Evolutionary conservation across 2,113 vertebrate genomes (phyloP).

Genomic region (Trogon melanurus): DNA sequence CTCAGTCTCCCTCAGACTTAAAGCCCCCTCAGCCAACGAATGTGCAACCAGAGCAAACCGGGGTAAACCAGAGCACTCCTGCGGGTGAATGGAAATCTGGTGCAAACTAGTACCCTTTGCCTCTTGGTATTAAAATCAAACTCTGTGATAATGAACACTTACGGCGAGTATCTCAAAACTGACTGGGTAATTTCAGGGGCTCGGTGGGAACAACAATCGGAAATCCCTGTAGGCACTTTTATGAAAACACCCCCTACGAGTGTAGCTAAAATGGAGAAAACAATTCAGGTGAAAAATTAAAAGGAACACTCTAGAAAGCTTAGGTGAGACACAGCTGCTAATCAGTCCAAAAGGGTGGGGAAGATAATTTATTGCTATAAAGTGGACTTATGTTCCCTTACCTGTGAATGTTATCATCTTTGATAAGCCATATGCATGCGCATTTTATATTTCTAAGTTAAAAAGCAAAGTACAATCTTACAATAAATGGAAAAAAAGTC

Average conservation of each 20-base stretch:
- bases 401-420: constrained; percentile 75
- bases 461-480: constrained; percentile 62
- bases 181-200: neutral
- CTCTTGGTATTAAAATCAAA: constrained; percentile 3
- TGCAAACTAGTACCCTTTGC: neutral
- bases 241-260: neutral
- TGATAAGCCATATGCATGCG: constrained; percentile 72
- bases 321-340: constrained; percentile 15
- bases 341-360: constrained; percentile 75
- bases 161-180: neutral
- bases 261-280: constrained; percentile 29
- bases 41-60: neutral
- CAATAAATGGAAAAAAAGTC: constrained; percentile 12
- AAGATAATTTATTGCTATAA: constrained; percentile 77
- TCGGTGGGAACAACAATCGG: neutral
- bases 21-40: neutral
- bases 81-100: neutral
- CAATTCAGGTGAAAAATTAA: constrained; percentile 45
- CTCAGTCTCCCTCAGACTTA: neutral
- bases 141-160: neutral
- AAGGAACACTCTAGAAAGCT: constrained; percentile 47
- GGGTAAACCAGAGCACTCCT: neutral
- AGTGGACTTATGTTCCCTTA: constrained; percentile 76
- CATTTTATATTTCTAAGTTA: constrained; percentile 59
- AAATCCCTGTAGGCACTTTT: constrained; percentile 10